Base-by-base conservation (phyloP, 2,113 vertebrate species). In the Prunella fulvescens region DNA sequence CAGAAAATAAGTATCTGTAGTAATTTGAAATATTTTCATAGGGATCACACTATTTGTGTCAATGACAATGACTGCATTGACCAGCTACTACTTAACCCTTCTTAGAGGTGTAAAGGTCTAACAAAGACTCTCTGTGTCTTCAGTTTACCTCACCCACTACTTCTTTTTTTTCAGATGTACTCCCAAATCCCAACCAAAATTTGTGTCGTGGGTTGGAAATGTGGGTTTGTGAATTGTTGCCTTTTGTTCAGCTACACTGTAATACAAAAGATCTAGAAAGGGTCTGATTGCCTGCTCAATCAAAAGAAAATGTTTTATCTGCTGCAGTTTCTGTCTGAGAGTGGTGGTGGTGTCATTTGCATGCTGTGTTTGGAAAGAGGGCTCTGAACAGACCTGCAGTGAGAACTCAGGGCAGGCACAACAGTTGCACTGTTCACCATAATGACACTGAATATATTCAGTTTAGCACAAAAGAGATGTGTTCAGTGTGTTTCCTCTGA, bases 61-160 rank as follows among this genome's bases (percentile, higher is more conserved):
- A 74, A 71, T 56, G 35, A 86, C 57, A 82, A 29, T 58, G 40
- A 39, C 64, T 91, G 64, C 77, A 89, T 66, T 96, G 93, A 83
- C 45, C 22, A 47, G 37, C 40, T 67, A 50, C 31, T 22, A 69
- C 31, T 80, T 81, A 92, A 84, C 24, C 18, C n/a, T 62, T 87
- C 18, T 17, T 35, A 71, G 24, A 93, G 48, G 48, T 90, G 57
- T 35, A 48, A 79, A 84, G 67, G 14, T 61, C 54, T 73, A 67
- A 82, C 40, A 90, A 85, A 80, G 81, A 64, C 61, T 51, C 57
- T 72, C 37, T 62, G 19, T 91, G 45, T 90, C 71, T 57, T 81
- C 39, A 3, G 26, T 54, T 86, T 84, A 87, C 35, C 39, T 91
- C 35, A 92, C 31, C 25, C 23, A 12, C 29, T 45, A n/a, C 50